These are phyloP conservation scores for Corynorhinus townsendii DNA, from an alignment of 2,113 vertebrate species.

Conservation along the genomic window DNA sequence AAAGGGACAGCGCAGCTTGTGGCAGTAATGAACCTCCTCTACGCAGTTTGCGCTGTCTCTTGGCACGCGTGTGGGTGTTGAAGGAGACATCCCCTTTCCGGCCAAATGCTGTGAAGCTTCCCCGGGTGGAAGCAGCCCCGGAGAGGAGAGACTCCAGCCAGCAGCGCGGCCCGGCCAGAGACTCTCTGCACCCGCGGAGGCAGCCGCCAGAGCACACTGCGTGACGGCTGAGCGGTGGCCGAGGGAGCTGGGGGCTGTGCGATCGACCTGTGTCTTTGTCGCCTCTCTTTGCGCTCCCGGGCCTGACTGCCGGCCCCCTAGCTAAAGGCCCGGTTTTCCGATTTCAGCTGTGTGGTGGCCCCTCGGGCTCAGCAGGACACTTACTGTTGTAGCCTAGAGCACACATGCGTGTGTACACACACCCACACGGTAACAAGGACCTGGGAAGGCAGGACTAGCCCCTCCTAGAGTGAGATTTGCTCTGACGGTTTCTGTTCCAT, in stretches of 20 bases:
- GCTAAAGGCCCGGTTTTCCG: background rate
- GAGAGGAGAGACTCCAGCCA: background rate
- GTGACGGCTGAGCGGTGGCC: no score
- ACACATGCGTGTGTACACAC: background rate
- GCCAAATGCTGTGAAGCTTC: background rate
- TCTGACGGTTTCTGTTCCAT: background rate
- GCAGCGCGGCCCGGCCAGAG: background rate
- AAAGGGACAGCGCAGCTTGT: background rate
- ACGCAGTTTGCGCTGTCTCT: background rate
- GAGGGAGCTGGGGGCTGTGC: background rate
- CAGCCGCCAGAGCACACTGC: background rate
- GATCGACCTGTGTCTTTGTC: background rate
- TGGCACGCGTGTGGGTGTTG: background rate
- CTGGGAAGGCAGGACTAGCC: background rate
- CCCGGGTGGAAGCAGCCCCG: background rate
- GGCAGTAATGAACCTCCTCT: background rate
- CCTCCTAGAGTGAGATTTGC: background rate
- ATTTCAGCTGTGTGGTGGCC: background rate
- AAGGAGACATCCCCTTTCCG: background rate
- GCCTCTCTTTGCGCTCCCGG: fast-evolving
- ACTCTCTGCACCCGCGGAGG: background rate
- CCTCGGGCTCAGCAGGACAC: background rate
- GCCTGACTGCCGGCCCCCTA: background rate
- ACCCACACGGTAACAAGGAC: background rate
- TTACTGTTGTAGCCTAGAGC: no score